Evolutionary conservation across 2,113 vertebrate genomes (phyloP), one percentile per base, ranked within the genome.

Genomic region (Cariama cristata): DNA sequence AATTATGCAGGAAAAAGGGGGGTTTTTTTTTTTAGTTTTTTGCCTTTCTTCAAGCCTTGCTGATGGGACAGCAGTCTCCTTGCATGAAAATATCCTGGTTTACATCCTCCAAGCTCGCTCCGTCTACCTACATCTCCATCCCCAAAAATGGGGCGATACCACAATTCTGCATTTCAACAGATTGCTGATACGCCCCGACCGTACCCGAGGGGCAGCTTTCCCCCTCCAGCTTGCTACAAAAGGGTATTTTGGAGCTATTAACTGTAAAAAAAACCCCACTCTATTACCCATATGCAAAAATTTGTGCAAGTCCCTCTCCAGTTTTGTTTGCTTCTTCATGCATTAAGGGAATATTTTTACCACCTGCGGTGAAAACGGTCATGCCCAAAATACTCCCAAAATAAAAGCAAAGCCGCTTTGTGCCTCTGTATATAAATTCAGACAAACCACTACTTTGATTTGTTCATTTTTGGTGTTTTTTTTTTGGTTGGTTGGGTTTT

Each of bases 61-160:
- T 27, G 69, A 18, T 6, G 53, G 58, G 7, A 62, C 8, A 86
- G 23, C 30, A 38, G 24, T 44, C 56, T 81, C 69, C 56, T 50
- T 20, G 69, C 53, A 55, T 2, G 3, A 74, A 75, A 74, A 77
- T 28, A 89, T 0, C 27, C 30, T 1, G 1, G 40, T 45, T 60
- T 60, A 18, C 35, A 30, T 53, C 50, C 17, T 40, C 59, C 8
- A 17, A 64, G 53, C 23, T 82, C 8, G 26, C n/a, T 40, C 22
- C 1, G 0, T 23, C 42, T 45, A 19, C 17, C 20, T 55, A 20
- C n/a, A 53, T 40, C 44, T 82, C 22, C n/a, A 49, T 1, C 8
- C 53, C 47, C 18, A 0, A 17, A 38, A 67, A 38, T 0, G 0
- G 16, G 32, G 7, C 0, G 2, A 14, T 14, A 16, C 45, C n/a